Evolutionary conservation across 2,113 vertebrate genomes (phyloP), one percentile per base, ranked within the genome.

Genomic region (Gulo gulo): DNA sequence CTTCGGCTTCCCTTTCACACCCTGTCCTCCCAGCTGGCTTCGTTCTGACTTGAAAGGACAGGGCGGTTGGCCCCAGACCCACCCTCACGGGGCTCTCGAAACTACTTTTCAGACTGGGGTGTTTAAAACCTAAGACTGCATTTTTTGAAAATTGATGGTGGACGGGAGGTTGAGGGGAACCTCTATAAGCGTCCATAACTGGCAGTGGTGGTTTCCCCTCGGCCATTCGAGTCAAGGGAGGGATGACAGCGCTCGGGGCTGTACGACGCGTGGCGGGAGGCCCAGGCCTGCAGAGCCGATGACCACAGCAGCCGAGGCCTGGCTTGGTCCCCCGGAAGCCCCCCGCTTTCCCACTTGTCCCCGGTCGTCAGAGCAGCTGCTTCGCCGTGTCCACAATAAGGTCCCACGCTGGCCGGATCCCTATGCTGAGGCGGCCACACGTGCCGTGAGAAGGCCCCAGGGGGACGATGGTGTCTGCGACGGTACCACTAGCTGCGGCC

Each of bases 241-340:
- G 11, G 16, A 29, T 11, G 31, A n/a, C 7, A 16, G 18, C 3
- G 0, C 31, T 39, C 24, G 0, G 45, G 31, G 14, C 55, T 39
- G 95, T 1, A 13, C 11, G 52, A 45, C 0, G 7, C 1, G 1
- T 3, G 0, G 67, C 9, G 6, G 71, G 55, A 71, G 15, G 42
- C 34, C 50, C 1, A 16, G 47, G 42, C 55, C 86, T 42, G 18
- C n/a, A 45, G 91, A 87, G 74, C 76, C 13, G 52, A 15, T 1
- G 20, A 14, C 57, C 12, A 8, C 29, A 13, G 55, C 57, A 18
- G 4, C 7, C 5, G 13, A 29, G 34, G 20, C 55, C 84, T 7
- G 47, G 18, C 29, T 67, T 18, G 39, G 50, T 36, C 31, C 73
- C 95, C 55, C 0, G 12, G 34, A 13, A 26, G 13, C 39, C 67